Conservation (phyloP, 1,140 invertebrate species). For the Orchestia grillus region DNA sequence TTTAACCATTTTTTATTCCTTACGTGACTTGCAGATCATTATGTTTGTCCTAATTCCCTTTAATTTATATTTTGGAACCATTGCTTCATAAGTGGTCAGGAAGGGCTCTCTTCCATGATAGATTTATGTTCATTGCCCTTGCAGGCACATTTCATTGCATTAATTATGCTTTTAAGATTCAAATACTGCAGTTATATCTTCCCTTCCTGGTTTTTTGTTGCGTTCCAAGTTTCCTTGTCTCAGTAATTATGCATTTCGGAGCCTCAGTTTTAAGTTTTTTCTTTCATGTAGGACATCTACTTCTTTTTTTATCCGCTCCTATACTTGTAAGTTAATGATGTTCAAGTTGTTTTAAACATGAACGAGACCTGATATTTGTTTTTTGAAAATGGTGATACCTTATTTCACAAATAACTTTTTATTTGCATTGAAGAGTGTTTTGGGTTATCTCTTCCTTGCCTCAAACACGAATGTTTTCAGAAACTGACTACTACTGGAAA, state of each 20-base stretch:
- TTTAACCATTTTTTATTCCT: not conserved
- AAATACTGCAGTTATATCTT: not conserved
- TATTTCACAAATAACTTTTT: not conserved
- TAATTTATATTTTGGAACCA: not conserved
- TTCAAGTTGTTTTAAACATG: not conserved
- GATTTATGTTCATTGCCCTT: not conserved
- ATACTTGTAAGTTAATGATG: not conserved
- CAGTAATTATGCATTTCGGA: no score
- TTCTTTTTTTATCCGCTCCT: not conserved
- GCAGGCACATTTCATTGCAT: not conserved
- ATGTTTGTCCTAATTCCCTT: not conserved
- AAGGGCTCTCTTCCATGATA: not conserved
- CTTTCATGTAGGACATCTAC: not conserved
- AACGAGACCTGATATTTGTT: not conserved
- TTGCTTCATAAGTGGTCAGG: not conserved
- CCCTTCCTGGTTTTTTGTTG: not conserved
- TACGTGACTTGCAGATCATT: not conserved
- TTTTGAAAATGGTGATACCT: not conserved
- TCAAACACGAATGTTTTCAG: not conserved
- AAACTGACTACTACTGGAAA: not conserved
- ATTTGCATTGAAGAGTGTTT: not conserved
- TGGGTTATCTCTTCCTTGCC: not conserved
- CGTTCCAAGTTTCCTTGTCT: not conserved
- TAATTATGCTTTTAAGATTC: not conserved
- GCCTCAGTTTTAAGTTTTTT: not conserved